Conservation (phyloP, 2,888 invertebrate genomes). For the Oxytorus armatus region DNA sequence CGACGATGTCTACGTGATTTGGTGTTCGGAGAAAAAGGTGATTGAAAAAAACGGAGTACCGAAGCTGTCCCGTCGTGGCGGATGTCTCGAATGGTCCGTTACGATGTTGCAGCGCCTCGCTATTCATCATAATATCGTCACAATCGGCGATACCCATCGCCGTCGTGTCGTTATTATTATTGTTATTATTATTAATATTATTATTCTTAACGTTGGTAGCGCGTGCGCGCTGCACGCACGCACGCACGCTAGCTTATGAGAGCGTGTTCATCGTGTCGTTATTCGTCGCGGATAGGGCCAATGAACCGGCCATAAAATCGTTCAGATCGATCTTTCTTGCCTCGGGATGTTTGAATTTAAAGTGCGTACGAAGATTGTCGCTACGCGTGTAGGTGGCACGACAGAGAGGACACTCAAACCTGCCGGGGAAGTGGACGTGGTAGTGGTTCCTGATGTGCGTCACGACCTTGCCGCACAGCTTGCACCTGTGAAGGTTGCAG, state of each 20-base stretch:
- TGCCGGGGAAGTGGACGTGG: conserved; percentile 96
- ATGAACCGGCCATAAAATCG: conserved; percentile 87
- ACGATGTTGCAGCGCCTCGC: conserved; percentile 59
- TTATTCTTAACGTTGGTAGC: conserved; percentile 69
- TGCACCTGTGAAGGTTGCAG: conserved; percentile 97
- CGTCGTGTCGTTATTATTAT: conserved; percentile 43
- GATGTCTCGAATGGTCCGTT: conserved; percentile 58
- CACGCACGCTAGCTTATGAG: conserved; percentile 84
- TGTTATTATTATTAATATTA: conserved; percentile 58
- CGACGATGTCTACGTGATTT: conserved; percentile 79
- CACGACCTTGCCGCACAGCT: conserved; percentile 97
- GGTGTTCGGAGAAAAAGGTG: conserved; percentile 79
- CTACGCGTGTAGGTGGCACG: conserved; percentile 96
- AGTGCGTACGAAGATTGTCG: conserved; percentile 96
- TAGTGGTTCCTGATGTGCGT: conserved; percentile 97
- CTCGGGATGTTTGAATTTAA: conserved; percentile 97
- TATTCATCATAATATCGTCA: conserved; percentile 62
- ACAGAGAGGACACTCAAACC: conserved; percentile 96
- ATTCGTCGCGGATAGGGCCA: conserved; percentile 85
- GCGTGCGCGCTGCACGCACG: conserved; percentile 73
- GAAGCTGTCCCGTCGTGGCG: conserved; percentile 58
- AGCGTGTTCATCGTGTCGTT: conserved; percentile 85
- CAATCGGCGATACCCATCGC: conserved; percentile 58
- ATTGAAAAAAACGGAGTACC: conserved; percentile 69
- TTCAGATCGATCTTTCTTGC: conserved; percentile 92